These are phyloP conservation scores for Euphydryas editha DNA, from an alignment of 2,888 invertebrate genomes.

Conservation along the genomic window DNA sequence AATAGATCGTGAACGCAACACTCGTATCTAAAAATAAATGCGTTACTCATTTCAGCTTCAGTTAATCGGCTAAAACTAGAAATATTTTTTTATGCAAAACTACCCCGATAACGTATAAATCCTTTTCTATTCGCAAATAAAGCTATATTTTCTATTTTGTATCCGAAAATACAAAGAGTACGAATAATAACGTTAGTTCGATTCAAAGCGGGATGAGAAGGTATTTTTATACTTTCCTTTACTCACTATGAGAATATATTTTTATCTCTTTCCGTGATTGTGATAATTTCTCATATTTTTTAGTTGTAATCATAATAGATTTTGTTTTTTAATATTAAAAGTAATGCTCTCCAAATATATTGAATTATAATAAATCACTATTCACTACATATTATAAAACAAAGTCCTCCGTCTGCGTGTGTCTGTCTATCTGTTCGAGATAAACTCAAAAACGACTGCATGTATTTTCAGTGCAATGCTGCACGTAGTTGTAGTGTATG, in stretches of 20 bases:
- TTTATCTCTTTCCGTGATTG: background rate
- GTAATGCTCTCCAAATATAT: no score
- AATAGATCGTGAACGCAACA: background rate
- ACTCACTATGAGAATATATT: background rate
- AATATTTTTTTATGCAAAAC: conserved; percentile 21
- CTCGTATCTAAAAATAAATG: background rate
- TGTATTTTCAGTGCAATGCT: no score
- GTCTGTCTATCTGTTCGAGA: no score
- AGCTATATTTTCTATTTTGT: conserved; percentile 47
- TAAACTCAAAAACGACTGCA: no score
- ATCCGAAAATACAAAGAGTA: conserved; percentile 46
- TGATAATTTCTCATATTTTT: background rate
- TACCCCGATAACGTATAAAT: conserved; percentile 27
- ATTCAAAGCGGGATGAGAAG: conserved; percentile 43
- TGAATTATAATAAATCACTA: no score
- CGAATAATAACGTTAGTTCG: conserved; percentile 43
- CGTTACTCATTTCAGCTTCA: background rate
- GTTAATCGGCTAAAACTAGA: conserved; percentile 8
- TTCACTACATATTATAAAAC: no score
- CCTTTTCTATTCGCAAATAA: conserved; percentile 34
- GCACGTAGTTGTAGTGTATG: no score
- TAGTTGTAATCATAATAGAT: background rate
- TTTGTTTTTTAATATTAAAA: no score
- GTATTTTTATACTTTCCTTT: conserved; percentile 33
- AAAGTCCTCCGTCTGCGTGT: no score